Percentiles rank a stretch among this genome's conserved stretches.
Evolutionary conservation across 1,140 invertebrate genomes (phyloP).

Genomic region (Cataglyphis hispanica): DNA sequence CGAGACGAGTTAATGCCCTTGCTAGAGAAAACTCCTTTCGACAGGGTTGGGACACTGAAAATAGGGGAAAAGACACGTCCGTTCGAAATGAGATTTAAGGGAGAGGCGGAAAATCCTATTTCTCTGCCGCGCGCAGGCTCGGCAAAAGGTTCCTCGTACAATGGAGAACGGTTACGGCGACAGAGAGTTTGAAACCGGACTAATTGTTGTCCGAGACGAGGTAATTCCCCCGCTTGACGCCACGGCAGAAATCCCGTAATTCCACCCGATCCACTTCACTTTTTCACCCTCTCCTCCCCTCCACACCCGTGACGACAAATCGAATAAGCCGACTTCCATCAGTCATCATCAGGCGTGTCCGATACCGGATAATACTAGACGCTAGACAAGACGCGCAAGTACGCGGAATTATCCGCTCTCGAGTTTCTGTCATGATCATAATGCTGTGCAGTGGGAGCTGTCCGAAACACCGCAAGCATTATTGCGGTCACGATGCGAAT

Average conservation of each 20-base stretch:
- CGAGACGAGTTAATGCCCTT: slow-evolving; percentile 14
- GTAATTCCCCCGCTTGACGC: slow-evolving; percentile 56
- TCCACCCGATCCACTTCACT: slow-evolving; percentile 49
- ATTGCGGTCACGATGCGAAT: slow-evolving; percentile 11
- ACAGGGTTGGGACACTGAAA: slow-evolving; percentile 37
- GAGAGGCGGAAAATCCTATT: slow-evolving; percentile 36
- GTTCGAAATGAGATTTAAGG: slow-evolving; percentile 67
- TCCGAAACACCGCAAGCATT: slow-evolving; percentile 56
- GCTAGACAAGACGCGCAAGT: slow-evolving; percentile 57
- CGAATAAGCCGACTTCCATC: slow-evolving; percentile 59
- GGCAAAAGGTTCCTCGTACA: slow-evolving; percentile 56
- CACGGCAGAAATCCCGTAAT: slow-evolving; percentile 51
- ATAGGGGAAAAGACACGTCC: slow-evolving; percentile 51
- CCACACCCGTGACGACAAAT: slow-evolving; percentile 41
- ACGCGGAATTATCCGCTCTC: slow-evolving; percentile 59
- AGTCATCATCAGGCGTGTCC: slow-evolving; percentile 61
- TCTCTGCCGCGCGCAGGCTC: slow-evolving; percentile 38
- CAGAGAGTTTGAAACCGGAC: slow-evolving; percentile 41
- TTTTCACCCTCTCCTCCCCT: not conserved
- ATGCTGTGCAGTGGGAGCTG: slow-evolving; percentile 47
- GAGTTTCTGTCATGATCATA: slow-evolving; percentile 63
- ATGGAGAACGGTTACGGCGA: slow-evolving; percentile 20
- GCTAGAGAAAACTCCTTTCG: slow-evolving; percentile 20
- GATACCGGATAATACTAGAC: slow-evolving; percentile 50
- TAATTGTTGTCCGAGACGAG: slow-evolving; percentile 64